Evolutionary conservation across 2,888 invertebrate species (phyloP).

Genomic region (Thyatira batis): DNA sequence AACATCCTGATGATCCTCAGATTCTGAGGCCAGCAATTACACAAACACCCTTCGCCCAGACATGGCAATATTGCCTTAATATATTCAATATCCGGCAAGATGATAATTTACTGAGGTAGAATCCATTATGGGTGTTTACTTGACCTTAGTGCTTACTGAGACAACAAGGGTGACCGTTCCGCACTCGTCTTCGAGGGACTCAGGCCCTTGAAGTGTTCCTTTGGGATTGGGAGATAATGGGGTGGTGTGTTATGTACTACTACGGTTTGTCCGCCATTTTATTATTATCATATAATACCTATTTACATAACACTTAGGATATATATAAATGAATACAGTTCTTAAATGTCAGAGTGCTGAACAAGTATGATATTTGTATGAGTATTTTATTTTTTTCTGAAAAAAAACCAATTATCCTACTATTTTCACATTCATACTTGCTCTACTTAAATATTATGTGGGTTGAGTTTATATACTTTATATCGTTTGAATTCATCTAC

Average conservation of each 20-base stretch:
- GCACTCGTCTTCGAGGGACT: slow-evolving; percentile 32
- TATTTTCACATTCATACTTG: too few species aligned
- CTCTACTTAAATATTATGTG: too few species aligned
- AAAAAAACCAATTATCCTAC: too few species aligned
- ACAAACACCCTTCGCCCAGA: slow-evolving; percentile 63
- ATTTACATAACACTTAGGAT: too few species aligned
- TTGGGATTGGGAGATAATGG: slow-evolving; percentile 17
- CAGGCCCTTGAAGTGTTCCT: slow-evolving; percentile 27
- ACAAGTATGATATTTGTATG: too few species aligned
- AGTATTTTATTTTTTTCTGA: too few species aligned
- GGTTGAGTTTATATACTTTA: too few species aligned
- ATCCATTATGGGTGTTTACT: slow-evolving; percentile 83
- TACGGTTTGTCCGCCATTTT: too few species aligned
- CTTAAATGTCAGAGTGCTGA: too few species aligned
- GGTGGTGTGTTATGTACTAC: not conserved
- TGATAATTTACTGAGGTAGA: slow-evolving; percentile 78
- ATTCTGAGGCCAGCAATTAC: slow-evolving; percentile 57
- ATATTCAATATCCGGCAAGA: slow-evolving; percentile 81
- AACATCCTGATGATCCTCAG: slow-evolving; percentile 39
- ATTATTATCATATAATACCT: too few species aligned
- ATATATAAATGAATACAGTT: too few species aligned
- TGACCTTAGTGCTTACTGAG: slow-evolving; percentile 83
- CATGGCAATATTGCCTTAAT: slow-evolving; percentile 72
- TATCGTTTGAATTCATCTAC: too few species aligned
- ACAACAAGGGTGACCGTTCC: slow-evolving; percentile 76